Evolutionary conservation across 2,113 vertebrate genomes (phyloP).

Genomic region (Chaetodon auriga): DNA sequence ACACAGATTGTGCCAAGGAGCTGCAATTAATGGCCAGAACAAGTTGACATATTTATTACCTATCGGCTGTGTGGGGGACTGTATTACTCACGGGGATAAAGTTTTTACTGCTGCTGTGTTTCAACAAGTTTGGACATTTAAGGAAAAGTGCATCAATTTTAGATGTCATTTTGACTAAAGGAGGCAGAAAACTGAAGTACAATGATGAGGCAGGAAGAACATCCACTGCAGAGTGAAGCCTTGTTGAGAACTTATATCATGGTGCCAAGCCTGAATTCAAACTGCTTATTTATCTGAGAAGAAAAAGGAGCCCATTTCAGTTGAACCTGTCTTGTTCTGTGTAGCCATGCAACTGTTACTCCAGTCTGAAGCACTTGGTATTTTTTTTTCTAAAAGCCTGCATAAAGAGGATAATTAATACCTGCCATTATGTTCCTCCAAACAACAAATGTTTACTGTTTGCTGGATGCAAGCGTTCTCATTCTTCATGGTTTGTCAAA

Average conservation of each 20-base stretch:
- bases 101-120: slow-evolving; percentile 13
- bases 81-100: background rate
- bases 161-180: background rate
- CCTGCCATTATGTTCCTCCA: background rate
- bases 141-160: background rate
- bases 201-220: background rate
- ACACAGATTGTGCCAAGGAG: slow-evolving; percentile 2
- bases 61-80: background rate
- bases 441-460: slow-evolving; percentile 26
- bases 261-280: background rate
- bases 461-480: background rate
- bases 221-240: background rate
- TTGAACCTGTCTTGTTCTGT: slow-evolving; percentile 1
- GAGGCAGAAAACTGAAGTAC: background rate
- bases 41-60: slow-evolving; percentile 50
- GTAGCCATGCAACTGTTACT: slow-evolving; percentile 30
- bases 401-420: background rate
- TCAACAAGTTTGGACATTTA: slow-evolving; percentile 7
- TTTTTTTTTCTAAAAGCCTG: slow-evolving; percentile 2
- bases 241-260: background rate
- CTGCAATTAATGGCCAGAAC: slow-evolving; percentile 26
- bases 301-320: background rate
- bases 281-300: background rate
- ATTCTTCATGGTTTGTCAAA: slow-evolving; percentile 6
- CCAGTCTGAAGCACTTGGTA: background rate